These are phyloP conservation scores for Scolopax bukidnonensis DNA, from an alignment of 2,797 vertebrate genomes.

Conservation along the genomic window DNA sequence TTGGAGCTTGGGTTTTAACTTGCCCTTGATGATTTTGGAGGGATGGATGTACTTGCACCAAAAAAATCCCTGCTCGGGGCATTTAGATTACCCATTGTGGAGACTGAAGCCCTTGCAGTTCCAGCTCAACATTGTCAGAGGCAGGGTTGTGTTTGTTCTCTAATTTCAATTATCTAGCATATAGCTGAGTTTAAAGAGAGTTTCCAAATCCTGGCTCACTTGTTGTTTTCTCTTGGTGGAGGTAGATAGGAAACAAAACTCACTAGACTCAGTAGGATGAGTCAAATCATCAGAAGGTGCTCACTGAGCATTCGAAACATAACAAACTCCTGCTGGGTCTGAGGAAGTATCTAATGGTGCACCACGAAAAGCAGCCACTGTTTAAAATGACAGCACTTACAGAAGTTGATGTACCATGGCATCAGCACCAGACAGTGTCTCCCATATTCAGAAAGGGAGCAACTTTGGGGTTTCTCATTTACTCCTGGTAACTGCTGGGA, in stretches of 20 bases:
- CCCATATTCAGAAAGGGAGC: neutral
- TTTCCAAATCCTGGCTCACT: neutral
- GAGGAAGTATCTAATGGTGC: neutral
- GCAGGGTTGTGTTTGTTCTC: neutral
- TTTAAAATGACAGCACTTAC: neutral
- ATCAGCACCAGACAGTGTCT: neutral
- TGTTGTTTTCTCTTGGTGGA: neutral
- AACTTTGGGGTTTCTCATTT: neutral
- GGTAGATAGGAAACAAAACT: neutral
- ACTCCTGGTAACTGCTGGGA: neutral
- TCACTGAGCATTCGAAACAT: neutral
- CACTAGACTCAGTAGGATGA: neutral
- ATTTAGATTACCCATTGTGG: accelerated
- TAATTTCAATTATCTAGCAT: neutral
- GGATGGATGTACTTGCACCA: neutral
- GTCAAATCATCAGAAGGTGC: neutral
- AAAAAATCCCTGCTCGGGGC: accelerated
- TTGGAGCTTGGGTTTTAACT: neutral
- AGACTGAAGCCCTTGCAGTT: neutral
- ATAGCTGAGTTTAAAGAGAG: neutral
- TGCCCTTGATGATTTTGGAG: neutral
- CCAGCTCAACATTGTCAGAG: neutral
- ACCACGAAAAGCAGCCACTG: neutral
- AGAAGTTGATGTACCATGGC: neutral
- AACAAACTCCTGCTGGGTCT: neutral